Base-by-base conservation (phyloP, 2,888 invertebrate species). In the Sinotaia quadrata region DNA sequence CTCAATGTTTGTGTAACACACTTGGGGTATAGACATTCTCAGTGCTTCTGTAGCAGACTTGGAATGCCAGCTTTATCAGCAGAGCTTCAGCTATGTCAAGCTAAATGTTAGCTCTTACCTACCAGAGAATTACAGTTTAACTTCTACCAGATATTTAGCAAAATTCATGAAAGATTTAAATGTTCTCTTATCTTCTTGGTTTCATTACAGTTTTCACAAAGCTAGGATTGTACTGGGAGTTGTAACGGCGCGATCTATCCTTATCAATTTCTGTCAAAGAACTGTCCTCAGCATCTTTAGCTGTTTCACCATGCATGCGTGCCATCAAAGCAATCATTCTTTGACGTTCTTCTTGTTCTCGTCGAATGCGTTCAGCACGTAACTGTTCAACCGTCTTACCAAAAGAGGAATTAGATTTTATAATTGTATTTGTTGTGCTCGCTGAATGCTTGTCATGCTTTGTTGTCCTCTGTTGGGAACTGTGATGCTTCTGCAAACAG, bases 191-290 rank as follows among this genome's bases (percentile, higher is more conserved):
- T 65, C 56, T 41, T 21, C 37, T 27, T 2, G 21, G 52, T 18
- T 21, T 29, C 4, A 56, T 31, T 24, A 56, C 18, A n/a, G 56
- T 58, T 54, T 54, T 56, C 29, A 89, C 89, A 67, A 90, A 80
- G 56, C 90, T 89, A 36, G 98, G 98, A 90, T 97, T 98, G 88
- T 96, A 98, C 87, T 98, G 97, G 2, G 96, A 96, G 89, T 97
- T 97, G 86, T 98, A 98, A 89, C 67, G 67, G 33, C 71, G 36
- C 1, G 54, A 31, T 21, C 71, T 60, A 51, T 67, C 67, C 21
- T 41, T 51, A 76, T 92, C 91, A 33, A 93, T 88, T 18, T 87
- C 87, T 21, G 71, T 63, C 27, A 79, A 68, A 24, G 73, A 72
- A 29, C 73, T 73, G 4, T 73, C 70, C 4, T 68, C 60, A 7